Base-by-base conservation (phyloP, 2,113 vertebrate genomes). In the Galbula dea region DNA sequence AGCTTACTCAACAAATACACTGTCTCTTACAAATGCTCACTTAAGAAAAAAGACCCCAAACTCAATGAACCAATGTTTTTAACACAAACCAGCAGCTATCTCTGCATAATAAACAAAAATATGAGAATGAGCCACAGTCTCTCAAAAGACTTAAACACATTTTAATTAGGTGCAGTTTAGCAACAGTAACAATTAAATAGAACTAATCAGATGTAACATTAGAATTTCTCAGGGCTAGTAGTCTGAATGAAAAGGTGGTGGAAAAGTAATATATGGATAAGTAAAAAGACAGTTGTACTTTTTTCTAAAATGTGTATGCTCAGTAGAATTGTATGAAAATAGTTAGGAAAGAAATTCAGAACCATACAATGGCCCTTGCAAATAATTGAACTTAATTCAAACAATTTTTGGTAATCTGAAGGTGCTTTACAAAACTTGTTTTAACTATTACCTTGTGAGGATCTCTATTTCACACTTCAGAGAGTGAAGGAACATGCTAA, bases 221-320 rank as follows among this genome's bases (percentile, higher is more conserved):
- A 24, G 30, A 63, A 81, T 55, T 90, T n/a, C 12, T 88, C 14
- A 46, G 20, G 34, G 13, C 34, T 71, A 45, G 8, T 10, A 78
- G 24, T 75, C 57, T 58, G 43, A 72, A 67, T 61, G 6, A 46
- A 66, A 93, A 83, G 7, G n/a, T 63, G 11, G 5, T 6, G 3
- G 15, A 74, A 52, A 74, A 58, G 14, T 13, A 65, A 37, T 51
- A n/a, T n/a, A 29, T 12, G 15, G 22, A 45, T 9, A 58, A 76
- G 80, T 7, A 45, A 76, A 69, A 49, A 37, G 15, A 0, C 3
- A 48, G 14, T 68, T 36, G 20, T 0, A 0, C 5, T 17, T 86
- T n/a, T 67, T 83, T 55, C 10, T 71, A 58, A 90, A 83, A 58
- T 0, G 0, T 27, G 9, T 36, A 10, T 34, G 20, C 61, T 83